A percentile compares a stretch with the other conserved stretches of the same genome.
Evolutionary conservation across 2,797 vertebrate genomes (phyloP).

Genomic region (Peromyscus attwateri): DNA sequence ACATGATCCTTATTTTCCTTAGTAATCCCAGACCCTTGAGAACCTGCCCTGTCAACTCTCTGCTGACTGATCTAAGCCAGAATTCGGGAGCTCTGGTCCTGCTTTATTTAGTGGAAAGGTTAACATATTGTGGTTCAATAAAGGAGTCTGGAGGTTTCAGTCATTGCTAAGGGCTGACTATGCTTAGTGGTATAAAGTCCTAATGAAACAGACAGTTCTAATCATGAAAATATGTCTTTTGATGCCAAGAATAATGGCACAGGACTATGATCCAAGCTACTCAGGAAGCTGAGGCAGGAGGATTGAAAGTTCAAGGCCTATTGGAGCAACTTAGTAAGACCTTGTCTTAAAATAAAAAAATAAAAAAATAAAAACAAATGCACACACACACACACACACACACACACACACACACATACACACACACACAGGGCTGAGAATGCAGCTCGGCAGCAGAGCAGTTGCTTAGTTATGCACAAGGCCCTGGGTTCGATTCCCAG

Average conservation of each 20-base stretch:
- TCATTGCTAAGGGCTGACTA: not conserved
- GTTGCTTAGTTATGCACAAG: not conserved
- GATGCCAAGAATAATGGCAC: not conserved
- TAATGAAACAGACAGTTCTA: conserved; percentile 24
- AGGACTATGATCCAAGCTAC: not conserved
- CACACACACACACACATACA: no score
- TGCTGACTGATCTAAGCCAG: not conserved
- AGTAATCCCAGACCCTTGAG: not conserved
- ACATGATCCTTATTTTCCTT: conserved; percentile 6
- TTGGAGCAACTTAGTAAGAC: not conserved
- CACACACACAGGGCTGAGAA: not conserved
- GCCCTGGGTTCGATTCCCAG: not conserved
- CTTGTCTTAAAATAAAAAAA: not conserved
- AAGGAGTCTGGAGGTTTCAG: not conserved
- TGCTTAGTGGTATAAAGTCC: not conserved
- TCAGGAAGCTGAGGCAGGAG: not conserved
- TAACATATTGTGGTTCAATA: not conserved
- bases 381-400: no score
- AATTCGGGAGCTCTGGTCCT: conserved; percentile 17
- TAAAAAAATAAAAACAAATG: no score
- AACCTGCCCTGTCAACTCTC: not conserved
- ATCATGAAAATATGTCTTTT: conserved; percentile 3
- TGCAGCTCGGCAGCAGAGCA: not conserved
- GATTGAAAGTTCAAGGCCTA: not conserved
- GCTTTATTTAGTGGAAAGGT: not conserved